Base-by-base conservation (phyloP, 2,113 vertebrate genomes). In the Smithornis capensis region DNA sequence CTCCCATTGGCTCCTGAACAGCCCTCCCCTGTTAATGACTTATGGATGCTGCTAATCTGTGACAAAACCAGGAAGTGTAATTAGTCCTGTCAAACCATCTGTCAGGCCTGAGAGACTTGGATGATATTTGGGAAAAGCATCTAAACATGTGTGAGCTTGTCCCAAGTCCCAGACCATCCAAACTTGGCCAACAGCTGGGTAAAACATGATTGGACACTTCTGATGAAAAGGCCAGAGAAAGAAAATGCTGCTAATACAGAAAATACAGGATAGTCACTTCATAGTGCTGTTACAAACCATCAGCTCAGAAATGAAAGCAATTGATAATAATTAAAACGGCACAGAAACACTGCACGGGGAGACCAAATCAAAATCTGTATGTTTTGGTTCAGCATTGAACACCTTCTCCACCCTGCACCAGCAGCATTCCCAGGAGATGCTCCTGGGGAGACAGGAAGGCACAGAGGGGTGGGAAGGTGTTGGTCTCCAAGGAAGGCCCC, bases 11-110 rank as follows among this genome's bases (percentile, higher is more conserved):
- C 9, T 83, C 73, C 60, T 28, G 21, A 83, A 73, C 77, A 89
- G 64, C 64, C 25, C 6, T 14, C 52, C 49, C 44, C 24, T 27
- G 55, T 83, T 95, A 64, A 83, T 90, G 86, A 81, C 80, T 92
- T 86, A 81, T 0, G 86, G 85, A 75, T 44, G 42, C 44, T 40
- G 80, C 80, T 92, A 68, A 94, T 92, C 90, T 84, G 76, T 62
- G 90, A 89, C 90, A 96, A 93, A 95, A 63, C 28, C 80, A 90
- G 69, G 64, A 85, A 64, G 44, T 69, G 77, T 90, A 90, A 93
- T 96, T 89, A 93, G 92, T 45, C 68, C 86, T 90, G 85, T 68
- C 86, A 89, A 95, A 86, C 90, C 95, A 95, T 81, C 95, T 95
- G 88, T 79, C 86, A 92, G 81, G 85, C 92, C 88, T 86, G 73